These are phyloP conservation scores for Drosophila acutilabella DNA, from an alignment of 2,888 invertebrate genomes.

Conservation along the genomic window DNA sequence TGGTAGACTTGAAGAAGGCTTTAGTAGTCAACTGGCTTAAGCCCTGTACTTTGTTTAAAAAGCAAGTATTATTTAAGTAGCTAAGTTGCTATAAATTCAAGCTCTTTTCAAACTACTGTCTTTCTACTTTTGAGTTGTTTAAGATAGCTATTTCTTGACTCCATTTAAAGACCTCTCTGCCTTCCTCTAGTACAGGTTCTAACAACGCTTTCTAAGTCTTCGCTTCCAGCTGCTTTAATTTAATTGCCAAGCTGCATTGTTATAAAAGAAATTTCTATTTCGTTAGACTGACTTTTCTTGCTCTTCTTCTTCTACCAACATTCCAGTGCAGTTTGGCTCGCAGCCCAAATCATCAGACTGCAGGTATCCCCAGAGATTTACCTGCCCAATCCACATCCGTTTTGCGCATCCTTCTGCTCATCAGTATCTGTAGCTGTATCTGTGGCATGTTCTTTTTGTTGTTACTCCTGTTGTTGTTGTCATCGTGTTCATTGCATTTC, in stretches of 20 bases:
- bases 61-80: too few species aligned
- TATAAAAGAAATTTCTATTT: slow-evolving; percentile 26
- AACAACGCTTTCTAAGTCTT: neutral
- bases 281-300: slow-evolving; percentile 12
- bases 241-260: slow-evolving; percentile 52
- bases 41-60: too few species aligned
- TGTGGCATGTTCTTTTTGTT: slow-evolving; percentile 31
- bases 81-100: too few species aligned
- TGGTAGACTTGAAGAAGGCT: too few species aligned
- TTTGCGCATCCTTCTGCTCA: slow-evolving; percentile 16
- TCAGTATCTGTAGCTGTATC: slow-evolving; percentile 33
- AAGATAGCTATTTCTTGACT: too few species aligned
- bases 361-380: slow-evolving; percentile 26
- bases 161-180: too few species aligned
- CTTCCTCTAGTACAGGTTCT: too few species aligned
- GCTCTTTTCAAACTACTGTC: too few species aligned
- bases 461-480: slow-evolving; percentile 36
- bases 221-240: slow-evolving; percentile 38
- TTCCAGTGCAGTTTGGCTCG: slow-evolving; percentile 14
- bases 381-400: slow-evolving; percentile 17
- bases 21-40: too few species aligned
- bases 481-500: slow-evolving; percentile 69
- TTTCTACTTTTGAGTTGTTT: too few species aligned
- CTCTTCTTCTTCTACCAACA: slow-evolving; percentile 29
- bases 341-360: slow-evolving; percentile 39